Evolutionary conservation across 2,113 vertebrate genomes (phyloP).

Genomic region (Calyptomena viridis): DNA sequence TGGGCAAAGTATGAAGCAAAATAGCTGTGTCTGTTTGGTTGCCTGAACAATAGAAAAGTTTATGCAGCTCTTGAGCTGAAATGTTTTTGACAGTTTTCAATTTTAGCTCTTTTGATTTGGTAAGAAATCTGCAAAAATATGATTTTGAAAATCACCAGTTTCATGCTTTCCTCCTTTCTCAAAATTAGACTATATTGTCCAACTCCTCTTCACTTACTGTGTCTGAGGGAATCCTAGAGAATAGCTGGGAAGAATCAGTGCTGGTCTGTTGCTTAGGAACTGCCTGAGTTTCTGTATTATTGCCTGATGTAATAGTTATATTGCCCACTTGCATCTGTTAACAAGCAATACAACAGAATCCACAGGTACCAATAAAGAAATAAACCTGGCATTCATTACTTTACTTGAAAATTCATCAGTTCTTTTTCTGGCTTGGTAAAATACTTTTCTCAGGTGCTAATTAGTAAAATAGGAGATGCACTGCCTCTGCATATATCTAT

Average conservation of each 20-base stretch:
- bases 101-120: constrained; percentile 70
- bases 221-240: constrained; percentile 61
- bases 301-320: constrained; percentile 72
- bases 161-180: constrained; percentile 63
- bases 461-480: constrained; percentile 53
- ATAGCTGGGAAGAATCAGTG: constrained; percentile 44
- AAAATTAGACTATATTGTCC: constrained; percentile 64
- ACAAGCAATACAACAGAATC: constrained; percentile 71
- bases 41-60: constrained; percentile 70
- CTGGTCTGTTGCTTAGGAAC: constrained; percentile 71
- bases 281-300: constrained; percentile 57
- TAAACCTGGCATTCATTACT: constrained; percentile 57
- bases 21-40: constrained; percentile 64
- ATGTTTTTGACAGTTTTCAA: constrained; percentile 71
- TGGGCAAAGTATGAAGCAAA: constrained; percentile 63
- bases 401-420: constrained; percentile 51
- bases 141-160: constrained; percentile 70
- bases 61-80: constrained; percentile 63
- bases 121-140: constrained; percentile 70
- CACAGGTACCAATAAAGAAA: constrained; percentile 70
- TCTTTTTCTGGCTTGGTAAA: constrained; percentile 15
- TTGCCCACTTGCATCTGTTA: constrained; percentile 70
- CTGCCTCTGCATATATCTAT: neutral
- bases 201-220: constrained; percentile 54
- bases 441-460: constrained; percentile 50